These are phyloP conservation scores for Rhynchopsitta pachyrhyncha DNA, from an alignment of 2,113 vertebrate species.

Conservation along the genomic window DNA sequence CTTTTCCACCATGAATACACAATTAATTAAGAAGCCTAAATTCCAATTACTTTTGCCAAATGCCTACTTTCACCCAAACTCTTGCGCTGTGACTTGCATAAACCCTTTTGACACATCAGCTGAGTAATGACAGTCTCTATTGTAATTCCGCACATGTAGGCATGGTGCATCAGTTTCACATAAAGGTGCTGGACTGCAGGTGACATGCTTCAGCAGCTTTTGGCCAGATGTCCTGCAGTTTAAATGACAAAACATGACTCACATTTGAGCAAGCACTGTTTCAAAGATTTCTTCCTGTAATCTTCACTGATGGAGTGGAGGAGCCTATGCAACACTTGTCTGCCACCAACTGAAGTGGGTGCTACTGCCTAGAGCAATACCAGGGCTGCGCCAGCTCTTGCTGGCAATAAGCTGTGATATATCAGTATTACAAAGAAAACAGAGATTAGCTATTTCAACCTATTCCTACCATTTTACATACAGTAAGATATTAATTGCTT, in stretches of 20 bases:
- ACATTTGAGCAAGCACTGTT: background rate
- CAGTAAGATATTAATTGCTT: background rate
- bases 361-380: background rate
- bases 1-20: background rate
- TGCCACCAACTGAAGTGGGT: background rate
- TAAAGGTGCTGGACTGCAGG: background rate
- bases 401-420: background rate
- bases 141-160: background rate
- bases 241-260: background rate
- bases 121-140: background rate
- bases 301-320: background rate
- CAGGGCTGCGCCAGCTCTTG: background rate
- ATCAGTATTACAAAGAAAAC: background rate
- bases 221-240: background rate
- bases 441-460: slow-evolving; percentile 8
- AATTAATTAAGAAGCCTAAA: background rate
- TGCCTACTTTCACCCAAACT: background rate
- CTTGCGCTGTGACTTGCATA: background rate
- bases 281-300: background rate
- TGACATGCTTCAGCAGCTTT: background rate
- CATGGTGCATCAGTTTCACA: background rate
- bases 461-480: background rate
- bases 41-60: background rate
- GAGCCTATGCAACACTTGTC: background rate
- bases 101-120: background rate